phyloP scores from a whole-genome alignment of 1,140 invertebrate genomes.

The Micrasema minimum region DNA sequence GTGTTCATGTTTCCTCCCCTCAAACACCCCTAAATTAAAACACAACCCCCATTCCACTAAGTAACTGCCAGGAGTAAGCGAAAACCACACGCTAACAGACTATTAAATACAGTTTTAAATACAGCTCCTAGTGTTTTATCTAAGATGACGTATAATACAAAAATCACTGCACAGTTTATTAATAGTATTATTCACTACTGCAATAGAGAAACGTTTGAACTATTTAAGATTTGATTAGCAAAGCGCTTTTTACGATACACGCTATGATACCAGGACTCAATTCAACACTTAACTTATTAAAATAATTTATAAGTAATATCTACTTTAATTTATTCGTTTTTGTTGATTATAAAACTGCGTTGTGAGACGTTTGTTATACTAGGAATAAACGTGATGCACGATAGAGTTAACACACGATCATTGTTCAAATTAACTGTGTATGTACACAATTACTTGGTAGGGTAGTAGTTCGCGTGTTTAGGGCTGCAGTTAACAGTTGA shows the following conservation, averaged over 20 bases:
- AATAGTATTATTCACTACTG: background rate
- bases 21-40: conserved; percentile 32
- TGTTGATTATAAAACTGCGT: background rate
- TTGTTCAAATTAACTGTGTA: conserved; percentile 12
- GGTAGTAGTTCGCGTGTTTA: background rate
- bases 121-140: background rate
- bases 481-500: background rate
- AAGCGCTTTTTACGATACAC: background rate
- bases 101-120: conserved; percentile 16
- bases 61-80: conserved; percentile 14
- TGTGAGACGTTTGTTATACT: background rate
- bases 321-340: background rate
- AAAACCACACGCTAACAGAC: conserved; percentile 18
- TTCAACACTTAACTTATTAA: background rate
- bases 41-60: conserved; percentile 28
- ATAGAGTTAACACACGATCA: background rate
- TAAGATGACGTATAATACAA: background rate
- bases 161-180: background rate
- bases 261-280: background rate
- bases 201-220: background rate
- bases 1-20: conserved; percentile 40
- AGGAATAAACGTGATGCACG: conserved; percentile 27
- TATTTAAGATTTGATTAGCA: background rate
- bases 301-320: background rate
- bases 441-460: background rate